phyloP scores from a whole-genome alignment of 2,888 invertebrate genomes.

The Monopis laevigella region DNA sequence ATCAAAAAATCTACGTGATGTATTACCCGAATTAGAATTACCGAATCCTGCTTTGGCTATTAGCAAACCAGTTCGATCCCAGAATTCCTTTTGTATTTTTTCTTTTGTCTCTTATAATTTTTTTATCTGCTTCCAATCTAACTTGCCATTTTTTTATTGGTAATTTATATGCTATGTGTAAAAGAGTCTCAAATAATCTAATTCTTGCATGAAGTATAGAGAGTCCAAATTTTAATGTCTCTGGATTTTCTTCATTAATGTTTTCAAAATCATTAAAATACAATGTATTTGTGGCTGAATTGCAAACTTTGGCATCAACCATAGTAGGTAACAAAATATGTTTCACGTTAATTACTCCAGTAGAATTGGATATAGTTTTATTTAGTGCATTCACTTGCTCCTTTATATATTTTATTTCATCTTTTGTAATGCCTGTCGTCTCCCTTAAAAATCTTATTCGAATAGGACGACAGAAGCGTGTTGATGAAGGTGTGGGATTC shows the following conservation, averaged over 20 bases:
- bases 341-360: slow-evolving; percentile 9
- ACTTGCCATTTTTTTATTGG: slow-evolving; percentile 20
- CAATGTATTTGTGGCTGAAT: slow-evolving; percentile 17
- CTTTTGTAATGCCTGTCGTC: slow-evolving; percentile 17
- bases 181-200: slow-evolving; percentile 8
- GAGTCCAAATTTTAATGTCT: slow-evolving; percentile 18
- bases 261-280: slow-evolving; percentile 14
- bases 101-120: no score
- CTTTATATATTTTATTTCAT: slow-evolving; percentile 19
- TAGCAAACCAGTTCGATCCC: slow-evolving; percentile 8
- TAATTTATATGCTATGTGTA: slow-evolving; percentile 20
- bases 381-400: not conserved
- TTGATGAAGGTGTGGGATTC: slow-evolving; percentile 21
- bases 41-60: slow-evolving; percentile 7
- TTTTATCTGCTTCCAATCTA: slow-evolving; percentile 6
- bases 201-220: slow-evolving; percentile 20
- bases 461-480: slow-evolving; percentile 21
- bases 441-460: slow-evolving; percentile 20
- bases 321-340: slow-evolving; percentile 24
- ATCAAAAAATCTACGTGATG: slow-evolving; percentile 11
- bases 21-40: slow-evolving; percentile 13
- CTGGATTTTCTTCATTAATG: slow-evolving; percentile 10
- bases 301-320: slow-evolving; percentile 26
- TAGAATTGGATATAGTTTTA: not conserved
- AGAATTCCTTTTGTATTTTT: slow-evolving; percentile 10